phyloP scores from a whole-genome alignment of 2,113 vertebrate species.

The Nothocercus julius region DNA sequence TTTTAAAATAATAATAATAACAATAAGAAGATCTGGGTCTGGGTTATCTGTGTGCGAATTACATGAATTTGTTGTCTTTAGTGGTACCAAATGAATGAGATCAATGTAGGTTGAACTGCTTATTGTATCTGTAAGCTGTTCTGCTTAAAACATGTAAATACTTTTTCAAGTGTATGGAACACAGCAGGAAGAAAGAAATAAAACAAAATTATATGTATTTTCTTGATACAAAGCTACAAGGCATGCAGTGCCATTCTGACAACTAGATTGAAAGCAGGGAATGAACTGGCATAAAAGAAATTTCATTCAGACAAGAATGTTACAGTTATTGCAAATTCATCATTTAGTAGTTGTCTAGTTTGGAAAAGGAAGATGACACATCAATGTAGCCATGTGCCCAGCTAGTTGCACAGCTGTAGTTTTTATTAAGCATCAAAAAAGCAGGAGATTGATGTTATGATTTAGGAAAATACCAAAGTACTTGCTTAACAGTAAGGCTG shows the following conservation, averaged over 20 bases:
- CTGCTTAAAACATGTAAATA: background rate
- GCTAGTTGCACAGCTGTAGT: background rate
- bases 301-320: background rate
- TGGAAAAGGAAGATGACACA: rapidly evolving
- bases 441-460: background rate
- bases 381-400: background rate
- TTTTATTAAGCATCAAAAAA: background rate
- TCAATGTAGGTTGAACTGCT: background rate
- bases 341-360: background rate
- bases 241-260: background rate
- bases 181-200: background rate
- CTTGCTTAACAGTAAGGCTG: background rate
- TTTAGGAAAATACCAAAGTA: background rate
- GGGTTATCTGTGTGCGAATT: background rate
- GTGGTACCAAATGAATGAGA: background rate
- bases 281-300: background rate
- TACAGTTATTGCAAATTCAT: background rate
- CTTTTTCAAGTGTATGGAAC: background rate
- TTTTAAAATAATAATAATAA: background rate
- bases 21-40: background rate
- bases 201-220: background rate
- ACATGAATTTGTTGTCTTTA: background rate
- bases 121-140: background rate
- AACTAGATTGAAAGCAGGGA: background rate
- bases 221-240: background rate